A percentile compares a stretch with the other conserved stretches of the same genome.
These are phyloP conservation scores for Cavia porcellus DNA, from an alignment of 2,113 vertebrate species.

Conservation along the genomic window DNA sequence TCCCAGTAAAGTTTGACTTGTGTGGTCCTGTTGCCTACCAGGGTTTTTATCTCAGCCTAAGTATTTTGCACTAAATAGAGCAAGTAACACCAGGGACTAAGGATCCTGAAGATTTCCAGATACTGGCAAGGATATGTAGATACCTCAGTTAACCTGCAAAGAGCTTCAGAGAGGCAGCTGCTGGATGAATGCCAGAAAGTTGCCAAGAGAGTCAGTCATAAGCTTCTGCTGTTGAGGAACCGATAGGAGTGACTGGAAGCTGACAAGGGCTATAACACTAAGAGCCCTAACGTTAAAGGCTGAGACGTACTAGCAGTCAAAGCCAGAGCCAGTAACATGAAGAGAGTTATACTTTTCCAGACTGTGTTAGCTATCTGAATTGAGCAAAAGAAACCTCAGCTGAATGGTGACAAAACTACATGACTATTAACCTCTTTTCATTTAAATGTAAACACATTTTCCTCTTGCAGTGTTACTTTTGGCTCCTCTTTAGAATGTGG, in stretches of 20 bases:
- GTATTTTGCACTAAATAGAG: background rate
- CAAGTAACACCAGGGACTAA: background rate
- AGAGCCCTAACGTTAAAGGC: background rate
- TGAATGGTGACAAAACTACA: background rate
- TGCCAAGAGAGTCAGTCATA: background rate
- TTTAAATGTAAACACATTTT: slow-evolving; percentile 30
- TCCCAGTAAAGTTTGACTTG: background rate
- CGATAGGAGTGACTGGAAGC: background rate
- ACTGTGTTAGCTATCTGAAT: background rate
- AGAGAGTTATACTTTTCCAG: background rate
- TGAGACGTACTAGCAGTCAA: background rate
- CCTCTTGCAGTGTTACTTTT: background rate
- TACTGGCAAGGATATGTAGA: background rate
- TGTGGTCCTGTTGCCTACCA: background rate
- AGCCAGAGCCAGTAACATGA: background rate
- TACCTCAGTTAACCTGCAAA: background rate
- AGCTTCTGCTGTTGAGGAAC: background rate
- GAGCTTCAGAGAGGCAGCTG: background rate
- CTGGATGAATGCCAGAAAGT: background rate
- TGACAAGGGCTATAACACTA: background rate
- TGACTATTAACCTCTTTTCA: background rate
- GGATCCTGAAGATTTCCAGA: background rate
- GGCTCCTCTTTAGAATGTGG: background rate
- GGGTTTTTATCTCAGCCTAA: background rate
- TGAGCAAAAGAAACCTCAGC: background rate